Base-by-base conservation (phyloP, 2,888 invertebrate genomes). In the Alloplasta piceator region DNA sequence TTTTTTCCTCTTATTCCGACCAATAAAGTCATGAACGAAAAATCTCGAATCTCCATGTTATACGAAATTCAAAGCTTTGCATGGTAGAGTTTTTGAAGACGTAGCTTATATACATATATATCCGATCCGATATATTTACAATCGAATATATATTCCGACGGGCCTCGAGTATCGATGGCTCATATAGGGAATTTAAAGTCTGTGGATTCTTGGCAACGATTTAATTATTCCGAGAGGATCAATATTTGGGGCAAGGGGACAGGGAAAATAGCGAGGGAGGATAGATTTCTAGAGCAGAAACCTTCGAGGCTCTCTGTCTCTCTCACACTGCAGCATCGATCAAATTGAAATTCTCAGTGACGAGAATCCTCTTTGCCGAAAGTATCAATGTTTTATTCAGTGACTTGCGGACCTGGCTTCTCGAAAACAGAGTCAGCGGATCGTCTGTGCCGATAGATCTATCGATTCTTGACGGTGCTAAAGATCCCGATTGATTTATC, bases 301-400 rank as follows among this genome's bases (percentile, higher is more conserved):
- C 39, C 38, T n/a, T 39, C 66, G 52, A 38, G 46, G 16, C n/a
- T 56, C 70, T 16, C 64, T 36, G 61, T 41, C 58, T n/a, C 61
- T 12, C 43, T 26, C 43, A 7, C 46, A 64, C 46, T 55, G 75
- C 67, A 48, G 60, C 78, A 78, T 77, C 66, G 70, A 74, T 80
- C 73, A 73, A 75, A 81, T 81, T 81, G 81, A 74, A 78, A 81
- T 81, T 64, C 80, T 73, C 68, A 63, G 60, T 73, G 81, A 70
- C 78, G 81, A 78, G 77, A 81, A 78, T 78, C 73, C 81, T 81
- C 73, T 74, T 81, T 74, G 58, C 77, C 78, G 74, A 64, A 74
- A 78, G 68, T 74, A 68, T 74, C 74, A 73, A 78, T 81, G 77
- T 74, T 81, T 81, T 81, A 81, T 81, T 78, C 77, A 81, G 66